Base-by-base conservation (phyloP, 2,888 invertebrate species). In the Diarsia dahlii region DNA sequence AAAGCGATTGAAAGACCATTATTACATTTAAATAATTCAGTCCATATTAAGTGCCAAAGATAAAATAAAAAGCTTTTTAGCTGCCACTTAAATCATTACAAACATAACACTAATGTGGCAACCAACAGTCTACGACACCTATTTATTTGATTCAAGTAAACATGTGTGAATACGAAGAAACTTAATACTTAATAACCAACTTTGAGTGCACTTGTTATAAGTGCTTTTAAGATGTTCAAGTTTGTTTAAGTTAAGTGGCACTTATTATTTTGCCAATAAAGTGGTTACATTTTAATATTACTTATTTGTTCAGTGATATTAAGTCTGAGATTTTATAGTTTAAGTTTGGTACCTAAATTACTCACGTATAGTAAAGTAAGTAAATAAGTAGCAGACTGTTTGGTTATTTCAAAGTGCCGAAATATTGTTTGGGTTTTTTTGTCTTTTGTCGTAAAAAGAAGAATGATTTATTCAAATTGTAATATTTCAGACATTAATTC, bases 131-230 rank as follows among this genome's bases (percentile, higher is more conserved):
- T 56, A 6, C 18, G 56, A 64, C 81, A 56, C 70, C 34, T 48
- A 13, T 70, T 50, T 82, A 58, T 78, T 84, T 82, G 78, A 71
- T 56, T 68, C 23, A 72, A 71, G 70, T 71, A 81, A 81, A 85
- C 67, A 78, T 80, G 58, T 81, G 34, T 8, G 60, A 58, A 68
- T 75, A 75, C 52, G 66, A 46, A 63, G 83, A 66, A 80, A 85
- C 74, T 76, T 83, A 70, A 82, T 85, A 84, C 66, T 69, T 76
- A 76, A 76, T 80, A 82, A 65, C 73, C 23, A 64, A 67, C 71
- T 64, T 60, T 52, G 48, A 68, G 70, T 76, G 84, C 74, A 84
- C 58, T 82, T 76, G 62, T 72, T 62, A 64, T 78, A 73, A 85
- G 82, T 84, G 85, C 85, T 72, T 80, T 18, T 58, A 48, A 63